Percentiles rank a stretch among this genome's conserved stretches.
These are phyloP conservation scores for Diachrysia chrysitis DNA, from an alignment of 2,888 invertebrate species.

Conservation along the genomic window DNA sequence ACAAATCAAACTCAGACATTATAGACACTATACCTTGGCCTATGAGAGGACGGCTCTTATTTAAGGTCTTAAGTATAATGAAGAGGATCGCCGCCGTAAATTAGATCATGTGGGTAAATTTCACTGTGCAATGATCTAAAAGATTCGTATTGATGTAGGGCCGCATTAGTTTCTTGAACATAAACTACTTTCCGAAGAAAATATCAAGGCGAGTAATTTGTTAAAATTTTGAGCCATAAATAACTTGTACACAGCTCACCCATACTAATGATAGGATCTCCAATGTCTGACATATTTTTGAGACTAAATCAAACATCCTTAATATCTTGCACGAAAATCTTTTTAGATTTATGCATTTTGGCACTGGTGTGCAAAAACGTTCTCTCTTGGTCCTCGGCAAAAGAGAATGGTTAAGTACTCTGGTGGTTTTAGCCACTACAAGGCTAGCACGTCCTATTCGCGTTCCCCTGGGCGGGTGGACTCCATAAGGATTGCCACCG, in stretches of 20 bases:
- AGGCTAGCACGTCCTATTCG: not conserved
- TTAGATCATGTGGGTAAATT: not conserved
- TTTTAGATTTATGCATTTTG: no score
- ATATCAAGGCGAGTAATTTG: no score
- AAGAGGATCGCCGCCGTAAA: not conserved
- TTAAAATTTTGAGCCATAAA: not conserved
- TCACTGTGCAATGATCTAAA: not conserved
- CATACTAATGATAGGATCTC: no score
- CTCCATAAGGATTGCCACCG: not conserved
- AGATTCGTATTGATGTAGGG: not conserved
- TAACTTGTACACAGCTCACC: no score
- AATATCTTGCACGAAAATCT: no score
- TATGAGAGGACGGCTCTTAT: not conserved
- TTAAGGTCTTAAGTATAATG: not conserved
- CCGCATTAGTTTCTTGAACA: not conserved
- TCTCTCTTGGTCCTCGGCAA: no score
- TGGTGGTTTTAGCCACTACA: no score
- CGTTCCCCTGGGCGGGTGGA: not conserved
- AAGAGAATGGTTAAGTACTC: no score
- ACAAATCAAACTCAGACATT: not conserved
- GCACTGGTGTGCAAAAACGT: no score
- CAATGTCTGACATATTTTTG: no score
- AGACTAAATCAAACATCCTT: no score
- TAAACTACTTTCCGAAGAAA: no score
- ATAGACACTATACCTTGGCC: not conserved